phyloP scores from a whole-genome alignment of 2,888 invertebrate species.

The Dolichopus griseipennis region DNA sequence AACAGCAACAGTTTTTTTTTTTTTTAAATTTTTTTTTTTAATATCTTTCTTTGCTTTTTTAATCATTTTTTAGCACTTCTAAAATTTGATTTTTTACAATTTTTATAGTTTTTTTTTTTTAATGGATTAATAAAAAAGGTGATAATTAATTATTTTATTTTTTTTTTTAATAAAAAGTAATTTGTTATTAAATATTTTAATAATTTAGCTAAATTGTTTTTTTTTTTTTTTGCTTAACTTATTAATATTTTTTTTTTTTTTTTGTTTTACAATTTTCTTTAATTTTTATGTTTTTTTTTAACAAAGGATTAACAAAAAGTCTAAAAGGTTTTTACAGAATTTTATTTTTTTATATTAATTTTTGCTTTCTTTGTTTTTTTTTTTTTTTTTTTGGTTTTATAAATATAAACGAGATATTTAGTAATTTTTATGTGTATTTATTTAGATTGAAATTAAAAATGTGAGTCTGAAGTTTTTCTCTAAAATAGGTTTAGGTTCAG shows the following conservation, averaged over 20 bases:
- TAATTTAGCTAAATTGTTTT: slow-evolving; percentile 2
- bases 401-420: background rate
- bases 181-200: slow-evolving; percentile 6
- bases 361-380: too few relatives aligned
- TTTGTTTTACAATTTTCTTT: too few relatives aligned
- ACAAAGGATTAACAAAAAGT: background rate
- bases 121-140: slow-evolving; percentile 6
- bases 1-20: background rate
- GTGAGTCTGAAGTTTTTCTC: too few relatives aligned
- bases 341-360: background rate
- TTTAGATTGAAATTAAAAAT: too few relatives aligned
- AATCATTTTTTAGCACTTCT: slow-evolving; percentile 2
- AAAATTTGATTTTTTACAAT: slow-evolving; percentile 2
- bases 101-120: background rate
- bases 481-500: too few relatives aligned
- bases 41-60: slow-evolving; percentile 1
- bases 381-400: background rate
- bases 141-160: background rate
- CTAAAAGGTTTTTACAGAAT: slow-evolving; percentile 3
- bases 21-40: background rate
- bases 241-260: background rate
- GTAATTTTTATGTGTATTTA: too few relatives aligned
- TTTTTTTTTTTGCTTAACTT: background rate
- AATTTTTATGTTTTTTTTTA: background rate
- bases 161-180: slow-evolving; percentile 4